Base-by-base conservation (phyloP, 2,888 invertebrate genomes). In the Eumacrocentrus americanus region DNA sequence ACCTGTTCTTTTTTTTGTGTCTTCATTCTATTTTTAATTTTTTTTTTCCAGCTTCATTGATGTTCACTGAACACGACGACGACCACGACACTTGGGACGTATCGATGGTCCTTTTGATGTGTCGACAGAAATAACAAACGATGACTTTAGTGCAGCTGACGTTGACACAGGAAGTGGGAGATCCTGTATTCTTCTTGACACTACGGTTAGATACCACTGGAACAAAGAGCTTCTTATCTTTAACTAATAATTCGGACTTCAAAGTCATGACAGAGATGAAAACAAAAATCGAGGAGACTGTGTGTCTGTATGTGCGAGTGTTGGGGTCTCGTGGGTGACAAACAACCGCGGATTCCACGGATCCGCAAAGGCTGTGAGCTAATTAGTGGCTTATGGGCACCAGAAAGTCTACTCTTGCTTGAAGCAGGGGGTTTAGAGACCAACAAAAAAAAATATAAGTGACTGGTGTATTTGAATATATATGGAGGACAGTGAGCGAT, bases 401-500 rank as follows among this genome's bases (percentile, higher is more conserved):
- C n/a, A n/a, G n/a, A n/a, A 67, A 29, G 29, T 29, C 34, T 18
- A 50, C 18, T 63, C 50, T 64, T 65, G 64, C 66, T n/a, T n/a
- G n/a, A n/a, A n/a, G 62, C 61, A 66, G 65, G 62, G 29, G 60
- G 58, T 65, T 40, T 58, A 47, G 42, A 42, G 48, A 47, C 40
- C 51, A 35, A 38, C 25, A 44, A 44, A 56, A 51, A 20, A 47
- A 51, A 38, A 51, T 61, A 44, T 46, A 51, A 25, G 58, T 42
- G 48, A 47, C 20, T 12, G 47, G 62, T 68, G 54, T 62, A 63
- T 65, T 58, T 61, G 50, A 64, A 59, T 60, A 66, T 63, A 60
- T 77, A 75, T 72, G 63, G 69, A 64, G 71, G 77, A 77, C 77
- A 77, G 75, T 78, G 78, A 78, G 77, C 76, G 76, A 78, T 78